Conservation (phyloP, 2,888 invertebrate genomes). For the Drosophila mayaguana region DNA sequence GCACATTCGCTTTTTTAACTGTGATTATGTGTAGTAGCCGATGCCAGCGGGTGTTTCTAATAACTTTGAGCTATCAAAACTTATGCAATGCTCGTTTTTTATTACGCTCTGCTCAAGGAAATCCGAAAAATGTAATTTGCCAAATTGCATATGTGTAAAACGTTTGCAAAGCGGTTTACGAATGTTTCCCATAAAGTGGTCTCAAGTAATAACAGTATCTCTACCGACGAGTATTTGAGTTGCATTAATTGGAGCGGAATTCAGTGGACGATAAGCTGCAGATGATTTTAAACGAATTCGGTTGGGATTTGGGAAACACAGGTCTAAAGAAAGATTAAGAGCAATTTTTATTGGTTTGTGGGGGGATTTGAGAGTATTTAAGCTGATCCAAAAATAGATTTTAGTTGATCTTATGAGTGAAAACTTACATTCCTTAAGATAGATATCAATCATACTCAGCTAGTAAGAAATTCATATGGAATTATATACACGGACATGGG, state of each 20-base stretch:
- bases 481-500: not conserved
- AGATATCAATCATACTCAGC: not conserved
- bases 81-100: slow-evolving; percentile 16
- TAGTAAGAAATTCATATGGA: too few species aligned
- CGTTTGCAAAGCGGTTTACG: not conserved
- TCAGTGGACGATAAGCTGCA: not conserved
- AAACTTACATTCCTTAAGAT: not conserved
- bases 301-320: not conserved
- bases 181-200: slow-evolving; percentile 1
- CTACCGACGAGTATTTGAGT: not conserved
- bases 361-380: not conserved
- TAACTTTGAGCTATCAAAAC: not conserved
- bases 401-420: not conserved
- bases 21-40: not conserved
- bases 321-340: not conserved
- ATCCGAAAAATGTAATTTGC: slow-evolving; percentile 6
- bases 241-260: not conserved
- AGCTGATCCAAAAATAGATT: not conserved
- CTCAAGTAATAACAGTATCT: slow-evolving; percentile 1
- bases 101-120: slow-evolving; percentile 12
- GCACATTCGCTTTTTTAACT: not conserved
- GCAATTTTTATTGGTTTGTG: not conserved
- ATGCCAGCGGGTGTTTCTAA: slow-evolving; percentile 14
- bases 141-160: slow-evolving; percentile 25
- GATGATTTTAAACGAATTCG: not conserved